A percentile compares a stretch with the other conserved stretches of the same genome.
Conservation (phyloP, 2,888 invertebrate genomes). For the Augochlorella aurata region DNA sequence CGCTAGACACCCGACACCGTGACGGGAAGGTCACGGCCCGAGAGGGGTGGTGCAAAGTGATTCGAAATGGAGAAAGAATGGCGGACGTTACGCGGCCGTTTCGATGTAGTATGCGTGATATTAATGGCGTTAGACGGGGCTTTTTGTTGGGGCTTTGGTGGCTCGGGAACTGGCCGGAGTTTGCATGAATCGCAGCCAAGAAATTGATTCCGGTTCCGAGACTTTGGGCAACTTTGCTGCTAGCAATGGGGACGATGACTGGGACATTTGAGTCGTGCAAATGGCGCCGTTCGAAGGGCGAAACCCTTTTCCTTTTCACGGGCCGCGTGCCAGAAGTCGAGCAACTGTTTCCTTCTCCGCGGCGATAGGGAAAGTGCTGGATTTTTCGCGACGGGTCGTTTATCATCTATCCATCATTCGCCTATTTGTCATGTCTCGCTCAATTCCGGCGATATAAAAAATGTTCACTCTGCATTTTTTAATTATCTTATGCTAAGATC, state of each 20-base stretch:
- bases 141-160: constrained; percentile 40
- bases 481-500: too few species aligned
- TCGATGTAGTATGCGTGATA: constrained; percentile 25
- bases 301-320: constrained; percentile 13
- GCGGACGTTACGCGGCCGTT: constrained; percentile 34
- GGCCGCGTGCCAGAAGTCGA: not conserved
- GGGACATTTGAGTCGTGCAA: not conserved
- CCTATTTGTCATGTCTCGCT: too few species aligned
- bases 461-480: too few species aligned
- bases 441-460: too few species aligned
- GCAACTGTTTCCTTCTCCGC: not conserved
- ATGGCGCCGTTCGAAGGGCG: not conserved
- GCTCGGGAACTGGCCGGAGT: constrained; percentile 10
- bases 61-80: constrained; percentile 63
- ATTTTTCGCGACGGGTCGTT: not conserved
- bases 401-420: not conserved
- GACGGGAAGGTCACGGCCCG: constrained; percentile 39
- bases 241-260: constrained; percentile 1
- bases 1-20: constrained; percentile 47
- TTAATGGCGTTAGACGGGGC: constrained; percentile 42
- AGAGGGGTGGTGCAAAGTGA: constrained; percentile 38
- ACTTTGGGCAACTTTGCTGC: not conserved
- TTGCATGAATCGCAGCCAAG: constrained; percentile 35
- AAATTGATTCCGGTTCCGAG: constrained; percentile 30
- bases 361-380: not conserved